Conservation (phyloP, 2,888 invertebrate species). For the Parnassius smintheus region DNA sequence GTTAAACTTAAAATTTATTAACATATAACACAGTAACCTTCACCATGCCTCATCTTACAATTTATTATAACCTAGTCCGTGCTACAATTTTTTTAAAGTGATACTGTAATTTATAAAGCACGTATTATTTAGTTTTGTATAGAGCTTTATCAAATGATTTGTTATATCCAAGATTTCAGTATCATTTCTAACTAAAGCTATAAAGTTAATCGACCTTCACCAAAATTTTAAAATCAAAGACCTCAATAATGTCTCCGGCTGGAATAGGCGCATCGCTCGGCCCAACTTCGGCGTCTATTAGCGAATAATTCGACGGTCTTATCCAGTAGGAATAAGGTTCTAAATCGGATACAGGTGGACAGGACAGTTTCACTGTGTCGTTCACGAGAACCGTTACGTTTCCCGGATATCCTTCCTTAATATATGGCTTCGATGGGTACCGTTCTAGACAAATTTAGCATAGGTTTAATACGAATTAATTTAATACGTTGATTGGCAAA, state of each 20-base stretch:
- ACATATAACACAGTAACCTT: too few relatives aligned
- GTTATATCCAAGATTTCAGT: neutral
- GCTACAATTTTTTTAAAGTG: neutral
- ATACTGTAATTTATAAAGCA: too few relatives aligned
- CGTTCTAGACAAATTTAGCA: constrained; percentile 82
- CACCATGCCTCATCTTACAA: too few relatives aligned
- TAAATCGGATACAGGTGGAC: constrained; percentile 91
- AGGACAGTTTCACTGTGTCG: constrained; percentile 86
- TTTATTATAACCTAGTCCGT: too few relatives aligned
- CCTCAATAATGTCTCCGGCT: constrained; percentile 60
- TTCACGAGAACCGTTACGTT: constrained; percentile 90
- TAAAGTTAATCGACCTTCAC: constrained; percentile 45
- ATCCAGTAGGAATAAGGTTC: constrained; percentile 92
- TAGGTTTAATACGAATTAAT: constrained; percentile 10
- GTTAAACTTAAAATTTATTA: too few relatives aligned
- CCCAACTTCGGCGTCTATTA: constrained; percentile 62
- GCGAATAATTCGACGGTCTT: constrained; percentile 70
- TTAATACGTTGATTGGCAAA: constrained; percentile 1
- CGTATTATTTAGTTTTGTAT: too few relatives aligned
- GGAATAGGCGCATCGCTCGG: constrained; percentile 69
- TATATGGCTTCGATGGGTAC: constrained; percentile 91
- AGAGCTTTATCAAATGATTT: neutral
- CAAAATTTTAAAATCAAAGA: constrained; percentile 53
- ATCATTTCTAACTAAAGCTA: neutral
- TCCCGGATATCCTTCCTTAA: constrained; percentile 89